Base-by-base conservation (phyloP, 2,113 vertebrate genomes). In the Myotis brandtii region DNA sequence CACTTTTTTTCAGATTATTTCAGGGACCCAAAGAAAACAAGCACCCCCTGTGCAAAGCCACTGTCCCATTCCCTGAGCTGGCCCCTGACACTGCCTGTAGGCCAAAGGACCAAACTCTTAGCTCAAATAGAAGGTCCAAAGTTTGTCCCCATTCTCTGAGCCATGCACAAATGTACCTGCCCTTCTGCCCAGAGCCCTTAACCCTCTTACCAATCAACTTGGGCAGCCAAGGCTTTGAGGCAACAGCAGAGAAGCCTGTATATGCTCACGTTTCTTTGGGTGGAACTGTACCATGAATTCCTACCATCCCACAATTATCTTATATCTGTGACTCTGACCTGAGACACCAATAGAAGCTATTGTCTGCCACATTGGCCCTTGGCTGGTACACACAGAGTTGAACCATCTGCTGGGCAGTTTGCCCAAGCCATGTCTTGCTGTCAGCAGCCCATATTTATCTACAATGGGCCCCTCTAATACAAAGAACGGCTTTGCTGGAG, bases 381-480 rank as follows among this genome's bases (percentile, higher is more conserved):
- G 86, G 73, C 83, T 95, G 81, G 32, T 50, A 20, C 46, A 14
- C 25, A 50, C 17, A 90, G 91, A 93, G 72, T 37, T 77, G 56
- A 94, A 62, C 92, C 95, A 95, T 97, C 94, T 97, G 93, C 73
- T 97, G 95, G 95, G 95, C 91, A 11, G 50, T 83, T 54, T 97
- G 91, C 97, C 97, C 40, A 2, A 48, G 89, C 13, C 16, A 46
- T 46, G 16, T 83, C 86, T 80, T 8, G 3, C 79, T 93, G 54
- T 59, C 93, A 93, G 94, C 94, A 96, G 91, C 62, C 72, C 14
- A 0, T 95, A 79, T 91, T 96, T 97, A 96, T 86, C 86, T 84
- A 87, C 82, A 92, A 50, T 13, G 27, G 77, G 76, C 34, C 81
- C 79, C 52, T 88, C 32, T 91, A 27, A 77, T 17, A 52, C 0